Evolutionary conservation across 2,113 vertebrate genomes (phyloP).

Genomic region (Lipophrys pholis): DNA sequence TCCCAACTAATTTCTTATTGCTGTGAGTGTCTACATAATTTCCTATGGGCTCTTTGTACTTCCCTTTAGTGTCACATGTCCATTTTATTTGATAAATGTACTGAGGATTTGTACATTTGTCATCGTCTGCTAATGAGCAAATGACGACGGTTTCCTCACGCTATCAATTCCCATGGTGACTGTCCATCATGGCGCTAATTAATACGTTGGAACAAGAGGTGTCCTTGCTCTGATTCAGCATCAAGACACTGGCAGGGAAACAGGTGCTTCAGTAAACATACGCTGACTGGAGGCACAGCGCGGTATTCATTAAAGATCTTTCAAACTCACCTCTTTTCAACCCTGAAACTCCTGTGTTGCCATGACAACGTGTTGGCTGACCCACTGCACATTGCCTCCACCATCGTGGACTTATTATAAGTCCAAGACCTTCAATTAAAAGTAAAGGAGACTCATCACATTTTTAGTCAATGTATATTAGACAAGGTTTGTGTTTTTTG

Average conservation of each 20-base stretch:
- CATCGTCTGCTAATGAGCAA: conserved; percentile 23
- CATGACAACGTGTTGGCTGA: conserved; percentile 71
- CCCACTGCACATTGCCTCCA: conserved; percentile 41
- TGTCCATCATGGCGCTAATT: conserved; percentile 51
- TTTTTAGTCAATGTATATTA: conserved; percentile 34
- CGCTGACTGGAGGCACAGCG: conserved; percentile 46
- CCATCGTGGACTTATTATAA: conserved; percentile 58
- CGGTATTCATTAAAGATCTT: conserved; percentile 73
- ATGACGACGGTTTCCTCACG: conserved; percentile 18
- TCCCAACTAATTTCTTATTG: too few relatives aligned
- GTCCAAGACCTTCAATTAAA: conserved; percentile 70
- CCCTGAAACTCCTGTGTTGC: conserved; percentile 70
- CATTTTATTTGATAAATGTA: background rate
- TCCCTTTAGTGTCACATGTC: conserved; percentile 9
- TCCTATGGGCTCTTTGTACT: background rate
- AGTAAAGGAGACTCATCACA: conserved; percentile 40
- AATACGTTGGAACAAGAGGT: conserved; percentile 32
- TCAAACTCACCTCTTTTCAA: conserved; percentile 63
- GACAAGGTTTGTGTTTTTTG: conserved; percentile 14
- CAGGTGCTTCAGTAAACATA: conserved; percentile 64
- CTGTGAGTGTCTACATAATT: conserved; percentile 1
- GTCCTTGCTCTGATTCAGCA: conserved; percentile 26
- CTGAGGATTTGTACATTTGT: conserved; percentile 3
- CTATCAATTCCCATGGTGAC: conserved; percentile 33
- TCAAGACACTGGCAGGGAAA: conserved; percentile 41